Base-by-base conservation (phyloP, 2,888 invertebrate genomes). In the Nomada goodeniana region DNA sequence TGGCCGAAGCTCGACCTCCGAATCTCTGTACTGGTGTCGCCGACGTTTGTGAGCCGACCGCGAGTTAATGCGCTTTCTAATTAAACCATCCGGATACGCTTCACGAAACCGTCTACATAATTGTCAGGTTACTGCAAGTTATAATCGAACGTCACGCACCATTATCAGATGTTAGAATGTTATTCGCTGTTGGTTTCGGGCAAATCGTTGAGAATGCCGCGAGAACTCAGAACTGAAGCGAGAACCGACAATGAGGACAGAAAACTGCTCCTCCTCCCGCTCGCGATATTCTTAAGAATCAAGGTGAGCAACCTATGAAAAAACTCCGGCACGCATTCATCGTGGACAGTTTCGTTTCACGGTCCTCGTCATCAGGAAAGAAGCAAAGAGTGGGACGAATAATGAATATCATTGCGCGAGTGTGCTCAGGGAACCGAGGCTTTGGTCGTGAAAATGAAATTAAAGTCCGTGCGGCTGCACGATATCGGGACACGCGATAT, bases 401-500 rank as follows among this genome's bases (percentile, higher is more conserved):
- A 60, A 60, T 68, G 67, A 36, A 65, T 44, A 20, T 65, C 11
- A 29, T 42, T 2, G 42, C 42, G 13, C 15, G 29, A 23, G 44
- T 2, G 15, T 47, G 9, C 13, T 9, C 20, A 20, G 20, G 2
- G 26, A 20, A 57, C 11, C 57, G 57, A 57, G 7, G 26, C 13
- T 70, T 65, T 76, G 42, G 26, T 10, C 47, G 36, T 11, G 42
- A 55, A 44, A n/a, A 71, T 26, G 47, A 60, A 74, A 73, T 78
- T 42, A 13, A 60, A 55, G 52, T 53, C 29, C 42, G 18, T 7
- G 63, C 63, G 18, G 79, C 68, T 57, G 64, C 73, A 74, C 69
- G 75, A 73, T 71, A 67, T 26, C 73, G 74, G 53, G 79, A 77
- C 60, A 63, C 79, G 73, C 81, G 81, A 80, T 80, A 82, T 84